A percentile compares a stretch with the other conserved stretches of the same genome.
Evolutionary conservation across 2,888 invertebrate genomes (phyloP).

Genomic region (Calephelis perditalis): DNA sequence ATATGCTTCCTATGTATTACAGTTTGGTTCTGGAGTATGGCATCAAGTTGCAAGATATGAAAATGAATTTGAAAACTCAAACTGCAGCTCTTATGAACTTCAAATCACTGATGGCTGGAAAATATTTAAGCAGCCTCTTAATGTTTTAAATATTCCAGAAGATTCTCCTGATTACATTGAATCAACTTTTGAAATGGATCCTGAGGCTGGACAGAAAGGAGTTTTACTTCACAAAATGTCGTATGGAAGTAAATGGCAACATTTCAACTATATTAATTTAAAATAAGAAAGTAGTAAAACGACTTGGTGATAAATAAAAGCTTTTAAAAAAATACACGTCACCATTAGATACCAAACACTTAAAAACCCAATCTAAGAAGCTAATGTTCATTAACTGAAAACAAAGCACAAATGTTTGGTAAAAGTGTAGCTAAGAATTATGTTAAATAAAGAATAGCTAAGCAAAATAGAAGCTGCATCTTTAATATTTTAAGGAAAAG

Average conservation of each 20-base stretch:
- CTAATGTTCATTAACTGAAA: too few species aligned
- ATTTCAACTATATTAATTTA: neutral
- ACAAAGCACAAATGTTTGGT: too few species aligned
- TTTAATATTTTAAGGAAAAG: too few species aligned
- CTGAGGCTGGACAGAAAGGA: neutral
- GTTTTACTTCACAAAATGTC: neutral
- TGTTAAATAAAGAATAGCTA: too few species aligned
- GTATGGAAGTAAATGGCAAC: neutral
- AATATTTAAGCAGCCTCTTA: neutral
- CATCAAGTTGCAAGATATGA: conserved; percentile 19
- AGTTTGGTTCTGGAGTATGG: conserved; percentile 3
- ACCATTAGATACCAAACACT: too few species aligned
- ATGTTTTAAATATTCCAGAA: neutral
- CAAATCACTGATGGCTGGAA: neutral
- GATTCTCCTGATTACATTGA: neutral
- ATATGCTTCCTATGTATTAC: neutral
- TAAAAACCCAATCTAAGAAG: too few species aligned
- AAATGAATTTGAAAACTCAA: neutral
- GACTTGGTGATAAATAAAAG: too few species aligned
- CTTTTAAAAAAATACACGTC: too few species aligned
- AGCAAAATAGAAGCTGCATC: too few species aligned
- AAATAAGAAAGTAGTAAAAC: neutral
- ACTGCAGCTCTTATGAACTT: neutral
- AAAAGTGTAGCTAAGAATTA: too few species aligned
- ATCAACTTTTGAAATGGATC: neutral